Base-by-base conservation (phyloP, 2,797 vertebrate species). In the Liasis olivaceus region DNA sequence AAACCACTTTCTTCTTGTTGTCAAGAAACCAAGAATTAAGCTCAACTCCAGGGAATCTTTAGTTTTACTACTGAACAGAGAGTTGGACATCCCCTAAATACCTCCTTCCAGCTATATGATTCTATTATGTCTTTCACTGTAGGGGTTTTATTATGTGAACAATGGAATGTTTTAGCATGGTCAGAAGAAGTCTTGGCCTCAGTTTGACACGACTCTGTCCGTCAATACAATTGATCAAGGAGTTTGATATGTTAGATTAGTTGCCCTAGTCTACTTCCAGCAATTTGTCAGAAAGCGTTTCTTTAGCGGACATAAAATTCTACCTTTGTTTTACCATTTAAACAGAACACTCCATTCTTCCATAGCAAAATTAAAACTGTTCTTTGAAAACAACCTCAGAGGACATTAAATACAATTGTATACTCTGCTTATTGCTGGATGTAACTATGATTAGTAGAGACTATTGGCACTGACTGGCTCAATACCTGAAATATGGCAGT, bases 251-350 rank as follows among this genome's bases (percentile, higher is more conserved):
- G 84, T 95, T 94, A 77, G 24, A 60, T 92, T 94, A 96, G 94
- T 92, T 97, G 94, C 28, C 59, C 28, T 91, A 95, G 91, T 95
- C 95, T 66, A 24, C 60, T 94, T 94, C 89, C 69, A 96, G 90
- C 69, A 72, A 94, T 96, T 90, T 95, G 90, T 96, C 96, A 96
- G 89, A 95, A 95, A 95, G n/a, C 5, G 91, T 96, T 96, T 94
- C 81, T 90, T 95, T 93, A 95, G 89, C 92, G 94, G 88, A 95
- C 97, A 89, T 96, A 93, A 94, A 95, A 88, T 93, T 58, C 9
- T 96, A 94, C 95, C 91, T 95, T 95, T 5, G 92, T 95, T 97
- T 97, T 95, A 88, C 56, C 62, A 94, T 96, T 96, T 96, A 96
- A 96, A 31, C 90, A 51, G 42, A 96, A 90, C 51, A 86, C 91